Evolutionary conservation across 1,140 invertebrate species (phyloP).

Genomic region (Colletes gigas): DNA sequence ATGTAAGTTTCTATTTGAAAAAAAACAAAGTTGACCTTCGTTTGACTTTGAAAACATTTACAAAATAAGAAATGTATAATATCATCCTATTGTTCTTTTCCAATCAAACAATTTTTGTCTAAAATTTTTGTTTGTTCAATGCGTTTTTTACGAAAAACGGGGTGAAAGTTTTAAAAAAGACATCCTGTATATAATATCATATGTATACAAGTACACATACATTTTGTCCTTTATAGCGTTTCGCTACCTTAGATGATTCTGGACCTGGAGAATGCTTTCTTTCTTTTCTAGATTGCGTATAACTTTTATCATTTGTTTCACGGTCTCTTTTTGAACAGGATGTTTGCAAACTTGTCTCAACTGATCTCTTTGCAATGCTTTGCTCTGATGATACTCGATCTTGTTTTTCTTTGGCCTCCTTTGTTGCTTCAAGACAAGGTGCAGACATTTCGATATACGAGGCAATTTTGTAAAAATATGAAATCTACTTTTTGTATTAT

Average conservation of each 20-base stretch:
- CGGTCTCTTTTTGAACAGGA: not conserved
- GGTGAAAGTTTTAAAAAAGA: too few relatives aligned
- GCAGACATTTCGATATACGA: constrained; percentile 42
- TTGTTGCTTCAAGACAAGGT: constrained; percentile 12
- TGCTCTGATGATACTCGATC: constrained; percentile 1
- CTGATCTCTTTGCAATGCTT: not conserved
- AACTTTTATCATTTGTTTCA: constrained; percentile 1
- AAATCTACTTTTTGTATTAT: not conserved
- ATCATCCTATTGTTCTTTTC: too few relatives aligned
- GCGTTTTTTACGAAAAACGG: too few relatives aligned
- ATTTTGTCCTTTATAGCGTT: constrained; percentile 3
- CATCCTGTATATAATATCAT: too few relatives aligned
- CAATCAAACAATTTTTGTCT: too few relatives aligned
- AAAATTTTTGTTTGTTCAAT: too few relatives aligned
- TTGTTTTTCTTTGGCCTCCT: constrained; percentile 21
- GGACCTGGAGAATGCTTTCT: constrained; percentile 33
- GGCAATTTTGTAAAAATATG: not conserved
- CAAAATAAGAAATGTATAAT: too few relatives aligned
- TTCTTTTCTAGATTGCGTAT: constrained; percentile 17
- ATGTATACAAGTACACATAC: too few relatives aligned
- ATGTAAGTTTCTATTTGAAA: too few relatives aligned
- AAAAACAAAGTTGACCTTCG: too few relatives aligned
- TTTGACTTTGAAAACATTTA: too few relatives aligned
- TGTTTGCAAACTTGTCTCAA: not conserved
- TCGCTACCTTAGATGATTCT: constrained; percentile 41